Conservation (phyloP, 1,140 invertebrate genomes). For the Eriocheir sinensis region DNA sequence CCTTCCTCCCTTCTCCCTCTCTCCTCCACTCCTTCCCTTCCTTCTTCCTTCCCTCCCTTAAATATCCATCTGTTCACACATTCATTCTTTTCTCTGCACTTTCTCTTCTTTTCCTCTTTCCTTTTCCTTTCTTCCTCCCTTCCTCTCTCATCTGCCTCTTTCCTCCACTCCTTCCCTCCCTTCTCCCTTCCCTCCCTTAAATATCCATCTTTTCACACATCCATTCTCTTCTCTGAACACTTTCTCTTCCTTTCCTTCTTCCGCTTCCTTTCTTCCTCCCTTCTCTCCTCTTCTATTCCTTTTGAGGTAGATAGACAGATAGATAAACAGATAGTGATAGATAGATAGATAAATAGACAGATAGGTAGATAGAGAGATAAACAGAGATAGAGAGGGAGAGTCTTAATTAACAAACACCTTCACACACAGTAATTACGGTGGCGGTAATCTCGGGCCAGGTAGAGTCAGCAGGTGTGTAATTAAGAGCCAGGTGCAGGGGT, state of each 20-base stretch:
- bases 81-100: no score
- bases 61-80: no score
- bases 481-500: not conserved
- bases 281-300: not conserved
- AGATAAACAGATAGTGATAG: slow-evolving; percentile 23
- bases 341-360: not conserved
- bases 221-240: no score
- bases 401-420: not conserved
- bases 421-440: not conserved
- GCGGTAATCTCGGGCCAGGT: not conserved
- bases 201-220: no score
- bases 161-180: not conserved
- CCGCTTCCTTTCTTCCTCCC: not conserved
- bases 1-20: slow-evolving; percentile 18
- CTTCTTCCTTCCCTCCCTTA: no score
- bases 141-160: not conserved
- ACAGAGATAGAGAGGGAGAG: not conserved
- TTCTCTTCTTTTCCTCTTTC: no score
- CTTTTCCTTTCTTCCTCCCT: not conserved
- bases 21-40: no score
- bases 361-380: slow-evolving; percentile 7
- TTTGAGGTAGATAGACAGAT: not conserved
- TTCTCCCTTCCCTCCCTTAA: no score
- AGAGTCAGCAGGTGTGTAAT: not conserved
- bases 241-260: not conserved